Conservation (phyloP, 2,797 vertebrate species). For the Masticophis lateralis region DNA sequence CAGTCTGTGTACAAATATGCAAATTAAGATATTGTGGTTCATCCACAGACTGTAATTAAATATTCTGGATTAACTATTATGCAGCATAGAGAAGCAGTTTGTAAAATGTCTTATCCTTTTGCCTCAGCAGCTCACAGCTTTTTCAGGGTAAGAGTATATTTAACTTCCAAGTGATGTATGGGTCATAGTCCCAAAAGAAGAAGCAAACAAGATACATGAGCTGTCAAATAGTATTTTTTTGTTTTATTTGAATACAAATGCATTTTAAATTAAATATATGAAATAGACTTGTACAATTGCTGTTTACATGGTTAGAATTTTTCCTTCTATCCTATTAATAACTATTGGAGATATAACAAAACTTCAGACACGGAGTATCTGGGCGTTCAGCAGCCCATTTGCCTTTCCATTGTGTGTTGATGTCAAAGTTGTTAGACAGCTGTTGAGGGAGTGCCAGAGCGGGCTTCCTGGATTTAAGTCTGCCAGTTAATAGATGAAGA, state of each 20-base stretch:
- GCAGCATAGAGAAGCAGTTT: neutral
- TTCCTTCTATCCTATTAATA: neutral
- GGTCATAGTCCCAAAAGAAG: neutral
- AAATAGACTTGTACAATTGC: neutral
- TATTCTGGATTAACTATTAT: neutral
- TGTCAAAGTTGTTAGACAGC: too few species aligned
- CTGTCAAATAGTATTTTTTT: neutral
- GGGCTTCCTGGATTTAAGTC: too few species aligned
- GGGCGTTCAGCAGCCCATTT: too few species aligned
- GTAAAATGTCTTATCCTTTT: neutral
- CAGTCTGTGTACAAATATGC: neutral
- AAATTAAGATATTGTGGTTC: neutral
- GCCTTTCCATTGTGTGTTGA: too few species aligned
- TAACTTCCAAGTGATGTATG: neutral
- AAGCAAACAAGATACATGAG: neutral
- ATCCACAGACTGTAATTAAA: neutral
- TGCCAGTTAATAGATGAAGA: too few species aligned
- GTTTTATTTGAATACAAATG: neutral
- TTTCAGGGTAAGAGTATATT: neutral
- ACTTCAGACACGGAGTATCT: neutral
- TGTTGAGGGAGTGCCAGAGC: too few species aligned
- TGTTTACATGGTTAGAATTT: neutral
- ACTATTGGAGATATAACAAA: neutral
- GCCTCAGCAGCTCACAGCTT: neutral
- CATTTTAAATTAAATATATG: neutral